Percentiles rank a stretch among this genome's conserved stretches.
Evolutionary conservation across 2,888 invertebrate species (phyloP).

Genomic region (Branchipolynoe longqiensis): DNA sequence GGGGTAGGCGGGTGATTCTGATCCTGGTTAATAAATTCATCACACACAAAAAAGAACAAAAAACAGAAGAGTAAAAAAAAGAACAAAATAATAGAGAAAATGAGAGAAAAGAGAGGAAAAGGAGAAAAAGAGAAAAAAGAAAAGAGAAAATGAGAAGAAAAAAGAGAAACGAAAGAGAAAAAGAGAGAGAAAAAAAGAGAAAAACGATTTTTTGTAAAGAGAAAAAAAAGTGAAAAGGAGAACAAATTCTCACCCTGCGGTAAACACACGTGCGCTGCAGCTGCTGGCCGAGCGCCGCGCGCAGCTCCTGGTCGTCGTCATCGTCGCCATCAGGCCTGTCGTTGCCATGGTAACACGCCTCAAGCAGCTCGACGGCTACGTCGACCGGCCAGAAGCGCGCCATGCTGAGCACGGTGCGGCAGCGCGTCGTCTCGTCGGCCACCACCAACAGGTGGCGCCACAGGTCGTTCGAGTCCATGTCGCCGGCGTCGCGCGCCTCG

Average conservation of each 20-base stretch:
- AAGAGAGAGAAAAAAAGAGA: too few relatives aligned
- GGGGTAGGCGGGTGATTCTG: too few relatives aligned
- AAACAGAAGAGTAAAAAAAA: too few relatives aligned
- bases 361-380: conserved; percentile 73
- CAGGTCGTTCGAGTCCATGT: conserved; percentile 40
- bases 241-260: conserved; percentile 70
- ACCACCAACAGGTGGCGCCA: conserved; percentile 46
- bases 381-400: conserved; percentile 72
- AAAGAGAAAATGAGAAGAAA: too few relatives aligned
- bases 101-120: too few relatives aligned
- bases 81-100: too few relatives aligned
- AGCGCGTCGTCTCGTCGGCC: conserved; percentile 69
- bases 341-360: conserved; percentile 69
- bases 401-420: conserved; percentile 72
- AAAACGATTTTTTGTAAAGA: too few relatives aligned
- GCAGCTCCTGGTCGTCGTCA: conserved; percentile 61
- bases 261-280: conserved; percentile 72
- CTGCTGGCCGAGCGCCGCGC: conserved; percentile 67
- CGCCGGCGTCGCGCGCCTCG: neutral
- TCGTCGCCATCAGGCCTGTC: conserved; percentile 63
- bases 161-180: too few relatives aligned
- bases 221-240: too few relatives aligned
- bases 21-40: too few relatives aligned
- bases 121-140: too few relatives aligned
- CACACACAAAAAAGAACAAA: too few relatives aligned